Base-by-base conservation (phyloP, 1,140 invertebrate genomes). In the Platyura marginata region DNA sequence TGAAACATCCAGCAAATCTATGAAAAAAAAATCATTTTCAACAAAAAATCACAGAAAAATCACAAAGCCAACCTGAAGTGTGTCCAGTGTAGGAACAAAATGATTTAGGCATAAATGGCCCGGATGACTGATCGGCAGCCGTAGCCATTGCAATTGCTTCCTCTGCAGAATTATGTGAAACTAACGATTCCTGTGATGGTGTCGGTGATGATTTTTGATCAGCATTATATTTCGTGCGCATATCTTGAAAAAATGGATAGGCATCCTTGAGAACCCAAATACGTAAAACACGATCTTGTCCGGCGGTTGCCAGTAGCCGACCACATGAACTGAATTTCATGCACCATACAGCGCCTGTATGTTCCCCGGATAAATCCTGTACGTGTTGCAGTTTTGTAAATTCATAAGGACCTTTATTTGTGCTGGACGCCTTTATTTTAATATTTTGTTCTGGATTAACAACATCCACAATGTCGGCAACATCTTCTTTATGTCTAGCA, bases 301-400 rank as follows among this genome's bases (percentile, higher is more conserved):
- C 94, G 36, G 92, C 93, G 2, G 92, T 95, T 4, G 93, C 92
- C 44, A 98, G 60, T 33, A 98, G 64, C 38, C 89, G 69, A 1
- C 93, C 93, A 66, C 91, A 96, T 20, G 78, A 80, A 37, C 91
- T 95, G 60, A 98, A 98, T 66, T 97, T 96, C 84, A 97, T 95
- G 48, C 89, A 94, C 94, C 94, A 98, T 49, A 98, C 83, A 3
- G 94, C 87, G 22, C 89, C 88, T 5, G 74, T 73, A 57, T 96
- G 90, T 51, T 87, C 86, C 1, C 79, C 78, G 49, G 72, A 75
- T 40, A 91, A 63, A 57, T 91, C 87, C 65, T 77, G 73, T 1
- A 77, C 70, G 44, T 76, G 73, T 47, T 74, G 74, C 29, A 75
- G 48, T 47, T 63, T 63, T 53, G 58, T 85, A 63, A 95, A 96